Evolutionary conservation across 2,113 vertebrate species (phyloP).

Genomic region (Aix galericulata): DNA sequence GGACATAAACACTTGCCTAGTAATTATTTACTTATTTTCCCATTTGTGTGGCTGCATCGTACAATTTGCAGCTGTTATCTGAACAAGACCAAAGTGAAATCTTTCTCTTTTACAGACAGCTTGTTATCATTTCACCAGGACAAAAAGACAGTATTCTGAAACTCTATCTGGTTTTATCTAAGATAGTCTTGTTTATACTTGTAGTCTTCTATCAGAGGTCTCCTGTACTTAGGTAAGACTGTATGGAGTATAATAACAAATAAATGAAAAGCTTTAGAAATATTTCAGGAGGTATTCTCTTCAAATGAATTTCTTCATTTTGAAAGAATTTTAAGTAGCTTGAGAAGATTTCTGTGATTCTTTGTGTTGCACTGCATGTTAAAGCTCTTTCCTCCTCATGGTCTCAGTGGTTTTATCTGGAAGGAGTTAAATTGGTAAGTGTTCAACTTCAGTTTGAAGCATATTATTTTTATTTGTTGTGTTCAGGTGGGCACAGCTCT

Average conservation of each 20-base stretch:
- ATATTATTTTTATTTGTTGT: neutral
- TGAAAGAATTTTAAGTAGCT: conserved; percentile 32
- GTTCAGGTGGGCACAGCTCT: neutral
- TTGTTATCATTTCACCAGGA: neutral
- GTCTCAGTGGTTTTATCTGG: neutral
- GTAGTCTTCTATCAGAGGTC: neutral
- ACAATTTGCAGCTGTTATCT: neutral
- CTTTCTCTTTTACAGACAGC: neutral
- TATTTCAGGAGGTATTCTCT: conserved; percentile 6
- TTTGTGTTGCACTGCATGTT: neutral
- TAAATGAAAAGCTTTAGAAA: neutral
- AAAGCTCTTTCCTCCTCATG: neutral
- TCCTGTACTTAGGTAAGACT: neutral
- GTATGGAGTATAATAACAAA: neutral
- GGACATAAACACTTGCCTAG: neutral
- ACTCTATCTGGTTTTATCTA: neutral
- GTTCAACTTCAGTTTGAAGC: neutral
- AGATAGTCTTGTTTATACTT: neutral
- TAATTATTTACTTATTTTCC: neutral
- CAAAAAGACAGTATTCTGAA: neutral
- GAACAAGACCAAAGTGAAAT: neutral
- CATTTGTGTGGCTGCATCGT: neutral
- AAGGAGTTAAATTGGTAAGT: neutral
- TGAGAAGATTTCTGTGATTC: neutral
- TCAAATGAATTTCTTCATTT: neutral